Conservation (phyloP, 92 coral and sea anemone species). For the Porites rus region DNA sequence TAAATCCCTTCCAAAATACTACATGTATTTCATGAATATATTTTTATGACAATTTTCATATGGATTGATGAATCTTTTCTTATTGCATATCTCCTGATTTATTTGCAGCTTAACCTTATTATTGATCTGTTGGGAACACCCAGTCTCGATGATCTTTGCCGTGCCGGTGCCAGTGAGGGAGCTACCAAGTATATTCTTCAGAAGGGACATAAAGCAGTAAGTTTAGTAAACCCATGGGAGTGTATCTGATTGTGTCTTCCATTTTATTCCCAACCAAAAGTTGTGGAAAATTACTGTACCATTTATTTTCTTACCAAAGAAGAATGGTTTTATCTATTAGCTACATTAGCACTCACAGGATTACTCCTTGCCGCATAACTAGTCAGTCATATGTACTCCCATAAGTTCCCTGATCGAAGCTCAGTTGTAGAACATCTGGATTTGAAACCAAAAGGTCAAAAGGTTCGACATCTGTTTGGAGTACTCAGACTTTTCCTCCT, state of each 20-base stretch:
- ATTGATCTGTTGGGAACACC: constrained; percentile 96
- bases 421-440: no score
- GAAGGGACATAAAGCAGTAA: constrained; percentile 91
- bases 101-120: constrained; percentile 83
- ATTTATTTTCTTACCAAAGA: no score
- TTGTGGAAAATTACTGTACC: background rate
- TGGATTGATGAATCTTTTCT: background rate
- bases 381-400: no score
- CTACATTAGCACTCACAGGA: no score
- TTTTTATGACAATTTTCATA: background rate
- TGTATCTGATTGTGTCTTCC: background rate
- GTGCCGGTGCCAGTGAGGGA: constrained; percentile 98
- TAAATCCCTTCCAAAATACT: no score
- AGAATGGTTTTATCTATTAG: no score
- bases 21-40: no score
- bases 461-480: no score
- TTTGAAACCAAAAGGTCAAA: no score
- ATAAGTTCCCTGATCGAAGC: no score
- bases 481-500: no score
- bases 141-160: constrained; percentile 81
- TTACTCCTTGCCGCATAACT: no score
- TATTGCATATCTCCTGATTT: background rate
- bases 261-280: background rate
- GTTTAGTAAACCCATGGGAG: background rate
- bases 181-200: constrained; percentile 94